phyloP scores from a whole-genome alignment of 2,888 invertebrate genomes.

The Suillia variegata region DNA sequence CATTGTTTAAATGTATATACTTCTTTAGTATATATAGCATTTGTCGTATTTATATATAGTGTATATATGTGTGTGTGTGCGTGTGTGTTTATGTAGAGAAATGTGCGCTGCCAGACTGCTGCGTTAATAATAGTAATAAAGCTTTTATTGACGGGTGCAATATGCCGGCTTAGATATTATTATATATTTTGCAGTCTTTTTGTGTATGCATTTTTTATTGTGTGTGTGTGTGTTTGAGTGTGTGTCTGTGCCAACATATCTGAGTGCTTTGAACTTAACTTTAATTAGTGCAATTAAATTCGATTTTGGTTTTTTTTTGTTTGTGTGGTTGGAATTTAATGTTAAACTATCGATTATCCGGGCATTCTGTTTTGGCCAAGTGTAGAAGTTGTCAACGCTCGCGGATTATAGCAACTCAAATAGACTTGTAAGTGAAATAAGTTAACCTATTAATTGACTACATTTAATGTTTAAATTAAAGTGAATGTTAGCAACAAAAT shows the following conservation, averaged over 20 bases:
- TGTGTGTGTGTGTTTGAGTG: conserved; percentile 20
- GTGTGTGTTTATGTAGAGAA: conserved; percentile 4
- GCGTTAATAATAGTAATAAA: conserved; percentile 24
- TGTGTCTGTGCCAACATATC: too few species aligned
- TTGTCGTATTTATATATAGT: not conserved
- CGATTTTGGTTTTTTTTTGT: not conserved
- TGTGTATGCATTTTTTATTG: not conserved
- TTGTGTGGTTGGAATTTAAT: not conserved
- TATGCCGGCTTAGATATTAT: not conserved
- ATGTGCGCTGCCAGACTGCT: conserved; percentile 17
- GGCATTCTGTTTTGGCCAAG: too few species aligned
- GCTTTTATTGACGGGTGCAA: not conserved
- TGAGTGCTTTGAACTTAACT: conserved; percentile 31
- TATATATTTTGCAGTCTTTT: not conserved
- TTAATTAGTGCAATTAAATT: conserved; percentile 29
- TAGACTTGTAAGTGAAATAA: too few species aligned
- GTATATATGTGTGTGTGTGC: conserved; percentile 18
- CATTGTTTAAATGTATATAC: too few species aligned
- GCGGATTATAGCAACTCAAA: too few species aligned
- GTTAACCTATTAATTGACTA: too few species aligned
- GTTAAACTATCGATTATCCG: too few species aligned
- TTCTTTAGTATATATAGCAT: not conserved
- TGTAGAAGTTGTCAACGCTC: too few species aligned
- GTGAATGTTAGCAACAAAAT: too few species aligned
- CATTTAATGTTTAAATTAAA: too few species aligned